These are phyloP conservation scores for Psilopogon haemacephalus DNA, from an alignment of 2,113 vertebrate species.

Conservation along the genomic window DNA sequence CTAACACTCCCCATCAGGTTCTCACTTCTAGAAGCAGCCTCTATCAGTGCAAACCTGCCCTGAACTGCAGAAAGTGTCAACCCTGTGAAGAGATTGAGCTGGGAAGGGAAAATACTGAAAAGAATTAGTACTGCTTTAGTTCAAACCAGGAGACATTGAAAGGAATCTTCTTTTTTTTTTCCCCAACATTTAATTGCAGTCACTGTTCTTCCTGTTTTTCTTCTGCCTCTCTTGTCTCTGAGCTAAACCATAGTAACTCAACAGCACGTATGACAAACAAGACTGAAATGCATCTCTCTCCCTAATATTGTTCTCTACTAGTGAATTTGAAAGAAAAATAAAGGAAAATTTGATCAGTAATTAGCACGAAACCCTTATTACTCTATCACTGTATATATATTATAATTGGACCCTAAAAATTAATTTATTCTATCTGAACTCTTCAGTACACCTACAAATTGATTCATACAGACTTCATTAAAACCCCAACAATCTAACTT, in stretches of 20 bases:
- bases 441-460: background rate
- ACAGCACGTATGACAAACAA: background rate
- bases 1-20: too few species aligned
- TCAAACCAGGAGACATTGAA: background rate
- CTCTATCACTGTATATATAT: background rate
- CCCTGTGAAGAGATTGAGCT: too few species aligned
- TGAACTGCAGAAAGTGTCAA: too few species aligned
- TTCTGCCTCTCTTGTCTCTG: background rate
- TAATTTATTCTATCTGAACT: background rate
- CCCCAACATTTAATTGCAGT: slow-evolving; percentile 10
- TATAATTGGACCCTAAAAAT: background rate
- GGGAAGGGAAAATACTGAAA: too few species aligned
- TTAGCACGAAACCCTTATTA: slow-evolving; percentile 14
- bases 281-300: background rate
- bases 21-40: too few species aligned
- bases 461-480: background rate
- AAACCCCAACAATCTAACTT: background rate
- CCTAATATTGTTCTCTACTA: background rate
- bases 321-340: background rate
- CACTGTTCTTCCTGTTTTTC: slow-evolving; percentile 11
- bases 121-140: too few species aligned
- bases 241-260: background rate
- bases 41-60: too few species aligned
- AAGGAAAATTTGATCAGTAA: background rate
- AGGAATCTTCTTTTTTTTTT: background rate